Evolutionary conservation across 1,140 invertebrate genomes (phyloP).

Genomic region (Gryllus bimaculatus): DNA sequence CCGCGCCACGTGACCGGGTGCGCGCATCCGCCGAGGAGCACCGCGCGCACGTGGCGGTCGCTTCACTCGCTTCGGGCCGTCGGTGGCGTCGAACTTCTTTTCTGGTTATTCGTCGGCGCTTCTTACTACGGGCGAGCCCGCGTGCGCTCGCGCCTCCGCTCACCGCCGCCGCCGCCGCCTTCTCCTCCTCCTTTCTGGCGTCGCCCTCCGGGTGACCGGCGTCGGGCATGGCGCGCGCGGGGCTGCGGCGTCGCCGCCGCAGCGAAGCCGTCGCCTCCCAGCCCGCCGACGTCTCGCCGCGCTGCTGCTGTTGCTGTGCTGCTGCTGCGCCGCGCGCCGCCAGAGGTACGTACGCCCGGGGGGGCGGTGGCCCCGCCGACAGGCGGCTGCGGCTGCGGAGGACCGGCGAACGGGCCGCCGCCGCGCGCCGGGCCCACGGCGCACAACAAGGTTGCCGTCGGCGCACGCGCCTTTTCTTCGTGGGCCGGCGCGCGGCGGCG

Average conservation of each 20-base stretch:
- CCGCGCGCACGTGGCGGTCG: too few relatives aligned
- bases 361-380: neutral
- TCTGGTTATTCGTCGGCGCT: too few relatives aligned
- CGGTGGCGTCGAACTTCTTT: neutral
- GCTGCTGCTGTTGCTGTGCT: neutral
- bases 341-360: neutral
- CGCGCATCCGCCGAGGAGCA: too few relatives aligned
- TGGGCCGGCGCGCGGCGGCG: too few relatives aligned
- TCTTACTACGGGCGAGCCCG: too few relatives aligned
- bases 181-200: too few relatives aligned
- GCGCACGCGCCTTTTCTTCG: neutral
- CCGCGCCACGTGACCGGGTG: too few relatives aligned
- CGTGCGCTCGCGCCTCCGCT: neutral
- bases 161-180: too few relatives aligned
- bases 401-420: neutral
- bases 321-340: neutral
- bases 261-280: too few relatives aligned
- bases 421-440: too few relatives aligned
- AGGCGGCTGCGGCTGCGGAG: neutral
- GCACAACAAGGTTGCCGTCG: too few relatives aligned
- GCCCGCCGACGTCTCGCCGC: neutral
- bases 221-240: neutral
- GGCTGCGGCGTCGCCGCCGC: neutral
- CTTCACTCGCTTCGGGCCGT: neutral
- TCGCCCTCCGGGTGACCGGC: too few relatives aligned